These are phyloP conservation scores for Marronus borbonicus DNA, from an alignment of 2,888 invertebrate genomes.

Conservation along the genomic window DNA sequence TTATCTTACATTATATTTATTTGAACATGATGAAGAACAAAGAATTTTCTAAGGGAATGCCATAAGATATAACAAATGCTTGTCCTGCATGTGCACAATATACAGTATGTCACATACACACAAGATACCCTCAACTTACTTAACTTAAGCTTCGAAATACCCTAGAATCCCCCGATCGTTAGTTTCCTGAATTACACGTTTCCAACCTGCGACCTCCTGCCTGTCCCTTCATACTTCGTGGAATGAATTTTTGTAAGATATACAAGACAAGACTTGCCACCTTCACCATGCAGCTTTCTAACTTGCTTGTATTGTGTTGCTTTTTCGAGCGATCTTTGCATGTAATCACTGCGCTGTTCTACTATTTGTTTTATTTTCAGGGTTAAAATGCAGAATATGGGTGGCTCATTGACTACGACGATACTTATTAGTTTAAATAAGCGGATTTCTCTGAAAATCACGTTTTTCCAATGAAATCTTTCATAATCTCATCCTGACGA, in stretches of 20 bases:
- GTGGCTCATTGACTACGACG: too few species aligned
- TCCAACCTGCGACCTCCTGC: neutral
- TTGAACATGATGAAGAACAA: constrained; percentile 67
- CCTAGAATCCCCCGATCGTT: constrained; percentile 36
- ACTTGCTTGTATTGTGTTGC: constrained; percentile 63
- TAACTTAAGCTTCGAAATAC: neutral
- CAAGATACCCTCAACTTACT: neutral
- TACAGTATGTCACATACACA: neutral
- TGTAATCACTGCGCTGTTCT: too few species aligned
- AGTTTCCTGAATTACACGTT: constrained; percentile 30
- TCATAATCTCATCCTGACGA: too few species aligned
- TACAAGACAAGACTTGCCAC: constrained; percentile 33
- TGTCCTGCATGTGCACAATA: constrained; percentile 56
- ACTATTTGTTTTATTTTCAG: too few species aligned
- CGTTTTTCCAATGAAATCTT: too few species aligned
- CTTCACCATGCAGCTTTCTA: constrained; percentile 38
- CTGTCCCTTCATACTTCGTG: constrained; percentile 51
- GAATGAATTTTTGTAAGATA: neutral
- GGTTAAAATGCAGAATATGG: too few species aligned
- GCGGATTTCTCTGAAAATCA: too few species aligned
- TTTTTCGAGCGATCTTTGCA: constrained; percentile 49
- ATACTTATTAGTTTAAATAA: too few species aligned
- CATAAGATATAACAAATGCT: constrained; percentile 53
- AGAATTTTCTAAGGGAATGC: constrained; percentile 71
- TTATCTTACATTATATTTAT: constrained; percentile 21